Base-by-base conservation (phyloP, 1,140 invertebrate species). In the Coboldia fuscipes region DNA sequence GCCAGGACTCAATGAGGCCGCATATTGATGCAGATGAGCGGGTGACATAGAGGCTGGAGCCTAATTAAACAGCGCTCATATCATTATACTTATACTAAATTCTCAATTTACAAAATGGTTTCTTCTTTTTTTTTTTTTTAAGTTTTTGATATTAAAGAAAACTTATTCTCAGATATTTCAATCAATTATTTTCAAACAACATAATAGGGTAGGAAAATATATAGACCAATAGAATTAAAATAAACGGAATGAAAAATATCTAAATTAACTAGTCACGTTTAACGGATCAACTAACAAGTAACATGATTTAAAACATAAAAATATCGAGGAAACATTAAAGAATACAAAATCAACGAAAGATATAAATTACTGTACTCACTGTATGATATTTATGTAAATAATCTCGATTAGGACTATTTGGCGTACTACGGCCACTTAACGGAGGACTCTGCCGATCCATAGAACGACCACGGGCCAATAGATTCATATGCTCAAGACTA, bases 401-500 rank as follows among this genome's bases (percentile, higher is more conserved):
- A 43, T 54, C 53, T 15, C 53, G 39, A 36, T 54, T 53, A 13
- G 52, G 52, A 37, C 51, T 54, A 32, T 54, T 55, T 18, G 52
- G 52, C n/a, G 52, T 55, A 31, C 52, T 55, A 41, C 81, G 66
- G 23, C 82, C 84, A 60, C 65, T 81, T 45, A 70, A 61, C 34
- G 79, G 78, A 33, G 80, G 79, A 42, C 76, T 81, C 41, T 72
- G 63, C 34, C 73, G 58, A 42, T 80, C 75, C 41, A 69, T 69
- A 55, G 65, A 80, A 37, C 75, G 59, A 18, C 81, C 77, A 23
- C 82, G 62, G 12, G 76, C 68, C 43, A 86, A 58, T 36, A 90
- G 58, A 63, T 89, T 85, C 67, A 90, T 84, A 50, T 89, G 83
- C 56, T 92, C 85, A 47, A 90, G 70, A 54, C 84, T 92, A 42